A percentile compares a stretch with the other conserved stretches of the same genome.
Evolutionary conservation across 2,888 invertebrate species (phyloP).

Genomic region (Hybos culiciformis): DNA sequence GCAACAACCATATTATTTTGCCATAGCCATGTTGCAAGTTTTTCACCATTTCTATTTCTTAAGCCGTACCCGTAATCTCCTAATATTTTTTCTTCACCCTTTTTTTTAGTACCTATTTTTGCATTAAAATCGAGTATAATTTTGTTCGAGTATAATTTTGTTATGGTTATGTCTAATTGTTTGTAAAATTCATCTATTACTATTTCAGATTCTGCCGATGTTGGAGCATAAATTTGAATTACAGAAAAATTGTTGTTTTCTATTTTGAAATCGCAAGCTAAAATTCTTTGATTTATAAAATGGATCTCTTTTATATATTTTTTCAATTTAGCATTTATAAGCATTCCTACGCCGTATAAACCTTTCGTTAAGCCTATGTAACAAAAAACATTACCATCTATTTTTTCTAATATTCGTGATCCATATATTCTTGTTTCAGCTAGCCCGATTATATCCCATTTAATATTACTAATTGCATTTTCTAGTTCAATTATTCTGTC

Average conservation of each 20-base stretch:
- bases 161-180: neutral
- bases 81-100: neutral
- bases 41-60: slow-evolving; percentile 2
- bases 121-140: neutral
- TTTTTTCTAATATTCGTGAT: neutral
- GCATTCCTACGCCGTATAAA: neutral
- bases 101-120: neutral
- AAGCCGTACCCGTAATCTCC: slow-evolving; percentile 3
- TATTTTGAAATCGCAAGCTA: neutral
- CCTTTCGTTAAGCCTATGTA: neutral
- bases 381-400: neutral
- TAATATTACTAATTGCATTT: neutral
- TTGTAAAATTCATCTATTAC: neutral
- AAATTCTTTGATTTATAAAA: neutral
- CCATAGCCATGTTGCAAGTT: slow-evolving; percentile 2
- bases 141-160: neutral
- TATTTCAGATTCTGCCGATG: neutral
- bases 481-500: neutral
- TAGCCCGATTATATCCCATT: neutral
- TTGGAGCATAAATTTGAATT: neutral
- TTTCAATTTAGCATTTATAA: neutral
- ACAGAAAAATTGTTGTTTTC: neutral
- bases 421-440: neutral
- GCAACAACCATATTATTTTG: slow-evolving; percentile 2
- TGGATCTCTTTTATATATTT: neutral